Evolutionary conservation across 2,797 vertebrate species (phyloP), one percentile per base, ranked within the genome.

Genomic region (Coluber constrictor): DNA sequence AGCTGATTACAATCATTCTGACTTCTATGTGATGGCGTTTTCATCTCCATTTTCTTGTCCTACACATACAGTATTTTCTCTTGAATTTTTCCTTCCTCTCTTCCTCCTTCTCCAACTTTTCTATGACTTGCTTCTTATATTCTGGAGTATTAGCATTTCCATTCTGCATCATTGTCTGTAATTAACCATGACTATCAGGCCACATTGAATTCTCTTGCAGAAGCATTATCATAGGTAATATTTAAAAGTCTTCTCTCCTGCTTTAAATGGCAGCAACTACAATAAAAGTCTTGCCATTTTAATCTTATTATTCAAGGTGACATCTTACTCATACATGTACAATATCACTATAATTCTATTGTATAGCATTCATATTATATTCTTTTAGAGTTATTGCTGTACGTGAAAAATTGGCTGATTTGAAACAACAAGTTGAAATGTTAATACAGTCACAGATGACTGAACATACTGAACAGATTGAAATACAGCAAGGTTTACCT

Each of bases 331-430:
- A 83, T 32, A 91, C 12, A 2, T 51, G 32, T 89, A 88, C 15
- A 86, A 94, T 92, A 93, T 91, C 20, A 47, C 7, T 3, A 70
- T 23, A 57, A 66, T 86, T n/a, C 27, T 59, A 59, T 89, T 92
- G n/a, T 87, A 91, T 86, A 63, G 94, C 90, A 89, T 23, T 94
- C 89, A 89, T 5, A 86, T 57, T 29, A 10, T 94, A n/a, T 94
- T 89, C 93, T 96, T 97, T 96, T 95, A 98, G 98, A 86, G 94
- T 98, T 94, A 91, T 97, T 96, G 95, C 94, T 94, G 91, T 98
- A 95, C 96, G 86, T 47, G 94, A 97, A 90, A 96, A 97, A 87
- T 93, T 98, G 57, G 97, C 96, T 92, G 87, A 96, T 92, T 94
- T 98, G 92, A 97, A 90, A 25, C 95, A 98, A 95, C 96, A 97